Conservation (phyloP, 2,888 invertebrate species). For the Galeopsomyia nigrocyanea region DNA sequence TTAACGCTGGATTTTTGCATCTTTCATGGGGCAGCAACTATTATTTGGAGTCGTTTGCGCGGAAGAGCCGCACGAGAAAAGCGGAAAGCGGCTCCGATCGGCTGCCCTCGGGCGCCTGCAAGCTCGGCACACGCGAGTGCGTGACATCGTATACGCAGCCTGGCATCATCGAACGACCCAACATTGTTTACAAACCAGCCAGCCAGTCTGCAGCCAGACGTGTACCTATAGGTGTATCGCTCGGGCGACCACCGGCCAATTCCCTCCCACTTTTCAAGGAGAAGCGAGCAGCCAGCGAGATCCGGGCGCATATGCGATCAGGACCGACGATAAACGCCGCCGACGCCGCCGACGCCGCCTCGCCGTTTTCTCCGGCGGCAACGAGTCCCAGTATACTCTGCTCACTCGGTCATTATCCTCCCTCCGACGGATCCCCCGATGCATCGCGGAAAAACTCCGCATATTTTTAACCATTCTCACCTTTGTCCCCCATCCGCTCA, state of each 20-base stretch:
- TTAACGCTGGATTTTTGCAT: conserved; percentile 23
- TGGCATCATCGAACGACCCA: neutral
- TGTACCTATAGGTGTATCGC: too few species aligned
- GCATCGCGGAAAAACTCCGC: conserved; percentile 33
- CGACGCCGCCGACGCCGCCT: too few species aligned
- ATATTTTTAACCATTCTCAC: too few species aligned
- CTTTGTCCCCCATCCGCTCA: too few species aligned
- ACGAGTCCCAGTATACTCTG: neutral
- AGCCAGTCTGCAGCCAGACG: too few species aligned
- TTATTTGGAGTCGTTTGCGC: conserved; percentile 28
- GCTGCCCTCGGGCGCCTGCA: neutral
- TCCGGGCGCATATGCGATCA: conserved; percentile 45
- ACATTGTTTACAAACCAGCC: conserved; percentile 39
- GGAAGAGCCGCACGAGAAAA: conserved; percentile 1
- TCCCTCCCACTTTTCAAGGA: conserved; percentile 28
- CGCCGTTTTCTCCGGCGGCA: conserved; percentile 38
- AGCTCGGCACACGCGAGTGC: too few species aligned
- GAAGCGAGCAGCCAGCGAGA: conserved; percentile 21
- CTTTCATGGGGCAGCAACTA: conserved; percentile 1
- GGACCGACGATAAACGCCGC: conserved; percentile 40
- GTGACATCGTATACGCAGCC: conserved; percentile 1
- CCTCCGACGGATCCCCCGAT: conserved; percentile 29
- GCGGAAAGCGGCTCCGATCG: neutral
- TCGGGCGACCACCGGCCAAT: too few species aligned
- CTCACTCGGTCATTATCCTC: conserved; percentile 35